A percentile compares a stretch with the other conserved stretches of the same genome.
Conservation (phyloP, 2,888 invertebrate genomes). For the Stenodera caucasica region DNA sequence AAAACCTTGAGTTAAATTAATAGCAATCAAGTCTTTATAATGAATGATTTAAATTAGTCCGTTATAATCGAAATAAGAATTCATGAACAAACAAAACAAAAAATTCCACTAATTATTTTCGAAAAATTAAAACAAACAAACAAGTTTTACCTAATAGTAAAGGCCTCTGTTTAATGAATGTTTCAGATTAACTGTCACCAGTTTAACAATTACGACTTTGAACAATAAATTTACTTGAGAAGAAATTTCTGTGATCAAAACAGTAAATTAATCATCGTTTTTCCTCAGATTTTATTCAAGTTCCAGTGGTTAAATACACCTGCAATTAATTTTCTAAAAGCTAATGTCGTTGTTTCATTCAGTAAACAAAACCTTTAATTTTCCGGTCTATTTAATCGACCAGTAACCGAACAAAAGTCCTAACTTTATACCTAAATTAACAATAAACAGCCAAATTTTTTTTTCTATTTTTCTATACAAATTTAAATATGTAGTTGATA, state of each 20-base stretch:
- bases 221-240: neutral
- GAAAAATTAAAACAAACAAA: no score
- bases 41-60: no score
- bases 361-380: slow-evolving; percentile 4
- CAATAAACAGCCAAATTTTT: neutral
- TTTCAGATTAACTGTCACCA: slow-evolving; percentile 2
- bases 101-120: neutral
- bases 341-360: slow-evolving; percentile 1
- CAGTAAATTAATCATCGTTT: slow-evolving; percentile 3
- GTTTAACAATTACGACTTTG: no score
- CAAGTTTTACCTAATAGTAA: no score
- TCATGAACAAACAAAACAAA: no score
- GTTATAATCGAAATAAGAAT: no score
- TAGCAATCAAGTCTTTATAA: no score
- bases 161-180: neutral
- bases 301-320: slow-evolving; percentile 7
- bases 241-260: neutral
- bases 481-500: neutral
- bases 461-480: neutral
- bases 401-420: neutral
- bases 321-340: slow-evolving; percentile 5
- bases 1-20: slow-evolving; percentile 16
- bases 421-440: neutral
- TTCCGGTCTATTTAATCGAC: slow-evolving; percentile 6
- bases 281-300: slow-evolving; percentile 8